Evolutionary conservation across 2,113 vertebrate species (phyloP), one percentile per base, ranked within the genome.

Genomic region (Grammomys dolichurus): DNA sequence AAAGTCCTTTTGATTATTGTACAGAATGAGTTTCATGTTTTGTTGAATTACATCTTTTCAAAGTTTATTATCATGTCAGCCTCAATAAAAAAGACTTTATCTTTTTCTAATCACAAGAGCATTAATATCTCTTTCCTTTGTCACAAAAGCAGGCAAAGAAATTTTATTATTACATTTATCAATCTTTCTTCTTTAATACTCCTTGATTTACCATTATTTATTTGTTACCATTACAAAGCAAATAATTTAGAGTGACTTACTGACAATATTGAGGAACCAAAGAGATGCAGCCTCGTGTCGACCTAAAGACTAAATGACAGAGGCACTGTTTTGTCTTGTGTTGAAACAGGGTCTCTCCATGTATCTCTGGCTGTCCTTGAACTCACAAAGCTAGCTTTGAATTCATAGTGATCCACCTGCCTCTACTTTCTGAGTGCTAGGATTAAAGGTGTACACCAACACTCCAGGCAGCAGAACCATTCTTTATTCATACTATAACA

Each of bases 41-140:
- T 43, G 10, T 65, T 87, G 92, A 88, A 76, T 36, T 89, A 36
- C 24, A 81, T 43, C 22, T 95, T 33, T 46, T 87, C 31, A 95
- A 94, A 87, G 1, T 77, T 76, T 40, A 75, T 76, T 88, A 88
- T 54, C 69, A 36, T 80, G 4, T 84, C 81, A 94, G 33, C 6
- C 22, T 86, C n/a, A 58, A 92, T 85, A n/a, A 63, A 96, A 96
- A 94, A 91, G 6, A 87, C 58, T 48, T 1, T 36, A 78, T 28
- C 24, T 84, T 77, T 19, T 24, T 69, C 84, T 56, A 40, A 87
- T 90, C 46, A 95, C 2, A 65, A n/a, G 65, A 94, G 63, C 20
- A 75, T 90, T 90, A 69, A 88, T 26, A 80, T 24, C 94, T 87
- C 72, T 92, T 51, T 92, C 77, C 60, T 20, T 40, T 36, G 16